Percentiles rank a stretch among this genome's conserved stretches.
phyloP scores from a whole-genome alignment of 2,888 invertebrate genomes.

The Brachypterus glaber region DNA sequence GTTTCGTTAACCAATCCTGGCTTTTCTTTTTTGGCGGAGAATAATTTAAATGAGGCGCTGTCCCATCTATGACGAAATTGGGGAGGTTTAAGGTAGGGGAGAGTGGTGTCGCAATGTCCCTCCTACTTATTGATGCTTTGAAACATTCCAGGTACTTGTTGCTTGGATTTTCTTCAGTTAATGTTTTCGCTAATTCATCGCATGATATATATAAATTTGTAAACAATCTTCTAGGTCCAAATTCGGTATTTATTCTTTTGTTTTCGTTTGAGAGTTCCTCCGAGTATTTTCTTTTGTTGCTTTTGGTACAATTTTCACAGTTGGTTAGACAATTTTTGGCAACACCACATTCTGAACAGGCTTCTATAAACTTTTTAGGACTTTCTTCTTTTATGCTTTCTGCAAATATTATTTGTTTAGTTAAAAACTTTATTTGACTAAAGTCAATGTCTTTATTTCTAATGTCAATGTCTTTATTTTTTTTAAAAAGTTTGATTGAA shows the following conservation, averaged over 20 bases:
- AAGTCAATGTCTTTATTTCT: no score
- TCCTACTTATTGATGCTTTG: slow-evolving; percentile 14
- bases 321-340: slow-evolving; percentile 5
- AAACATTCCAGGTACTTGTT: background rate
- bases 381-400: background rate
- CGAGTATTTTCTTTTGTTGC: slow-evolving; percentile 27
- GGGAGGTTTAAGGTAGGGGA: slow-evolving; percentile 66
- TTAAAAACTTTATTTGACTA: no score
- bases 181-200: slow-evolving; percentile 16
- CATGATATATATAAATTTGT: no score
- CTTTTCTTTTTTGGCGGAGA: slow-evolving; percentile 60
- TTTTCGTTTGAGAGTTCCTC: slow-evolving; percentile 21
- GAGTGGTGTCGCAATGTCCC: slow-evolving; percentile 23
- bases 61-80: slow-evolving; percentile 65
- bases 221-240: slow-evolving; percentile 43
- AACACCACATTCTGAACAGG: slow-evolving; percentile 20
- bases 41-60: slow-evolving; percentile 65
- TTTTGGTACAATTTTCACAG: slow-evolving; percentile 17
- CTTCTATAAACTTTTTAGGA: slow-evolving; percentile 23
- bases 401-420: slow-evolving; percentile 3
- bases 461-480: no score
- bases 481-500: no score
- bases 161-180: slow-evolving; percentile 29
- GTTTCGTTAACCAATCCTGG: slow-evolving; percentile 63
- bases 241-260: slow-evolving; percentile 41